Evolutionary conservation across 2,113 vertebrate species (phyloP).

Genomic region (Mixornis gularis): DNA sequence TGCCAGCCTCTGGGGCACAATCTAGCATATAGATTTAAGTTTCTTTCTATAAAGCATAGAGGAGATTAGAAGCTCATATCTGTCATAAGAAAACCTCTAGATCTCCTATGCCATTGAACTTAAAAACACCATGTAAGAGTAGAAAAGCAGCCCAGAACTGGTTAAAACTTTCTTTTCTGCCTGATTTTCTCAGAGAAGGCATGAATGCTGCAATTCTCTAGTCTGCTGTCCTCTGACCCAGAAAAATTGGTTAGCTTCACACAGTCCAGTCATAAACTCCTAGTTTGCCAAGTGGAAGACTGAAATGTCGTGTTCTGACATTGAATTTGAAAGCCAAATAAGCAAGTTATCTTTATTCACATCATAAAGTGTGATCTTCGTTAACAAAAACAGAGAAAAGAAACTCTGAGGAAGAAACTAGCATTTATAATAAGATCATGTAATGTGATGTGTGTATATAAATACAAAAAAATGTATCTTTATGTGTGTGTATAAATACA

Average conservation of each 20-base stretch:
- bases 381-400: neutral
- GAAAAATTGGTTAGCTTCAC: neutral
- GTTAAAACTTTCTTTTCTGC: neutral
- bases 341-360: neutral
- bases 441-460: neutral
- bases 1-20: neutral
- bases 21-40: neutral
- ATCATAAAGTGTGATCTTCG: neutral
- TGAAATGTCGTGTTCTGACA: neutral
- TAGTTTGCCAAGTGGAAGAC: neutral
- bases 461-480: neutral
- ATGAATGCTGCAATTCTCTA: neutral
- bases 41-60: neutral
- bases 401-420: neutral
- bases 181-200: neutral
- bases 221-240: neutral
- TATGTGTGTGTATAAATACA: neutral
- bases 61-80: neutral
- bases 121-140: neutral
- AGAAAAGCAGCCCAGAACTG: neutral
- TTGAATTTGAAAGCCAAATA: neutral
- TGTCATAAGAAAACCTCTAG: neutral
- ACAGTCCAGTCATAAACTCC: neutral
- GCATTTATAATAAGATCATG: neutral
- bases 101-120: neutral